Evolutionary conservation across 2,888 invertebrate species (phyloP), one percentile per base, ranked within the genome.

Genomic region (Stenodema calcarata): DNA sequence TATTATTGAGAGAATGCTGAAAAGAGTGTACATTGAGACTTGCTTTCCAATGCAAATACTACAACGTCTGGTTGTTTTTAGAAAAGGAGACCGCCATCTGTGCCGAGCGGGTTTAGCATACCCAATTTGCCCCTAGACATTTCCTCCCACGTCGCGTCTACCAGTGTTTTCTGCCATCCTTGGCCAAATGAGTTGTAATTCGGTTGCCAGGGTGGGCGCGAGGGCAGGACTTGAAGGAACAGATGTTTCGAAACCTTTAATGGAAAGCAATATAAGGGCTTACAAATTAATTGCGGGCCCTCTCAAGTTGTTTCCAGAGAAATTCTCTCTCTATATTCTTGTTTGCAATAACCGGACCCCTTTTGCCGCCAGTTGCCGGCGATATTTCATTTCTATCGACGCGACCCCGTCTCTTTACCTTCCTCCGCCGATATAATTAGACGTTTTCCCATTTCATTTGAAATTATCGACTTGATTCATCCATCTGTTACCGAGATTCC

Each of bases 211-310:
- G 16, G 14, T 2, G 35, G 35, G 35, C 35, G 35, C 35, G 35
- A 27, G 28, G 18, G 3, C 23, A 16, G 4, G 14, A 30, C 35
- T 41, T 3, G 35, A 73, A 18, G 73, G 73, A 78, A 78, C 78
- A 78, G 78, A 76, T 78, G 78, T 78, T 42, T 16, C 14, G 14
- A n/a, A 35, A 16, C 78, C 44, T 78, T 78, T 78, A 78, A 78
- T 78, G 78, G 78, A 78, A 78, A 78, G 78, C 78, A 78, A 78
- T 78, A 78, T 78, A 78, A 78, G 78, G 44, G 78, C 78, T 78
- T 44, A 78, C 78, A 78, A 78, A 78, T 78, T 78, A 78, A 78
- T 78, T 44, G 44, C 44, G 78, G 78, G 18, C 30, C n/a, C 18
- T 73, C 28, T 47, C 47, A 16, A 35, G 50, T 70, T 70, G 70